Conservation (phyloP, 2,113 vertebrate species). For the Eurystomus gularis region DNA sequence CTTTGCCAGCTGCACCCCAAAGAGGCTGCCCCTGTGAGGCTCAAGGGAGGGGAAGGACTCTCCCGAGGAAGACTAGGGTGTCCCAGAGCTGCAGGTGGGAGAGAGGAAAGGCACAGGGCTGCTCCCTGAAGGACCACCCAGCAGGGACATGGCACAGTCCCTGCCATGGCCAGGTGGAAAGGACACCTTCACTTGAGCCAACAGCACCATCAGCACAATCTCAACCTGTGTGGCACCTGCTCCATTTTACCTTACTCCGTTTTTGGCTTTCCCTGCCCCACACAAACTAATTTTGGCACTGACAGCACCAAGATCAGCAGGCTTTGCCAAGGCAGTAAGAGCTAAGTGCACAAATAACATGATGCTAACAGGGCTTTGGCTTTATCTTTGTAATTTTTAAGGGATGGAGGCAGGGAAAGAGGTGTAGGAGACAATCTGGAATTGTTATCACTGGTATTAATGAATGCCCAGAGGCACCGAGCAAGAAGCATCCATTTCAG, state of each 20-base stretch:
- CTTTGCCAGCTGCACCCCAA: not conserved
- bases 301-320: not conserved
- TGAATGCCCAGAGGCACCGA: constrained; percentile 23
- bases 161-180: not conserved
- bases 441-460: constrained; percentile 51
- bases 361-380: not conserved
- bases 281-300: not conserved
- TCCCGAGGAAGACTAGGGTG: not conserved
- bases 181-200: not conserved
- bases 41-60: fast-evolving
- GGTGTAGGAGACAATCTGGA: constrained; percentile 32
- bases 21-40: not conserved
- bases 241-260: not conserved
- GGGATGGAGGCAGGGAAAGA: not conserved
- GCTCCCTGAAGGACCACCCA: fast-evolving
- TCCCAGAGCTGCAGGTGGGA: not conserved
- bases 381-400: constrained; percentile 37
- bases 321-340: not conserved
- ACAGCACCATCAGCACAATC: fast-evolving
- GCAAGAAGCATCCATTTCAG: constrained; percentile 56
- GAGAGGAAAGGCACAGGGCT: not conserved
- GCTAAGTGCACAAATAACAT: not conserved
- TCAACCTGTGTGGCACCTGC: not conserved
- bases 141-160: not conserved
- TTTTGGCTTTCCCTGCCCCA: not conserved